Base-by-base conservation (phyloP, 2,888 invertebrate genomes). In the Drosophila robusta region DNA sequence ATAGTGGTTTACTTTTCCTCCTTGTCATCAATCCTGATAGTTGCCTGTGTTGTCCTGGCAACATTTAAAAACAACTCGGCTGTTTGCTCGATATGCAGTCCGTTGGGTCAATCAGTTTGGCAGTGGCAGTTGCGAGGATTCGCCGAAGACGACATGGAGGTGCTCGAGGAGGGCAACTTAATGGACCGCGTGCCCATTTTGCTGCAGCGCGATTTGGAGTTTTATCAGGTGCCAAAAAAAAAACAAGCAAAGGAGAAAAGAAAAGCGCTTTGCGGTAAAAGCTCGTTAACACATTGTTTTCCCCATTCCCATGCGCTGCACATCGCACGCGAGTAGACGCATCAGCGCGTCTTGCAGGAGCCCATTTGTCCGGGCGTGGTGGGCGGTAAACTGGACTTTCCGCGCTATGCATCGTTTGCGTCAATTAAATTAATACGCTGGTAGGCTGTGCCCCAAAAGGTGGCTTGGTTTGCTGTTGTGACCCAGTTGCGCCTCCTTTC, bases 141-240 rank as follows among this genome's bases (percentile, higher is more conserved):
- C 11, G 46, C 1, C 4, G 9, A 18, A 29, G 44, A 32, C 16
- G 79, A 62, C 55, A 97, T 96, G 97, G 97, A 97, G 93, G 96
- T 97, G 44, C 96, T 97, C 93, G 97, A 97, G 94, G 97, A 97
- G 94, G 97, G 97, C 16, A 97, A 97, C 94, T 94, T 97, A 92
- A 96, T 97, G 95, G 97, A 97, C 91, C 94, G 96, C 78, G 96
- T 97, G 76, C 95, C 96, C 74, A 96, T 97, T 84, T 93, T 97
- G 51, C 93, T 97, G 64, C 96, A 97, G 92, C 93, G 97, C 63
- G 97, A 97, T 92, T 93, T 96, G 92, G 95, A 96, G 89, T 97
- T 96, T 92, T 97, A 97, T 93, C 95, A 95, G 94, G 96, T 96
- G 49, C 50, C 24, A 34, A 34, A 12, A 4, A 29, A 7, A 29